A percentile compares a stretch with the other conserved stretches of the same genome.
These are phyloP conservation scores for Oxyura jamaicensis DNA, from an alignment of 2,113 vertebrate genomes.

Conservation along the genomic window DNA sequence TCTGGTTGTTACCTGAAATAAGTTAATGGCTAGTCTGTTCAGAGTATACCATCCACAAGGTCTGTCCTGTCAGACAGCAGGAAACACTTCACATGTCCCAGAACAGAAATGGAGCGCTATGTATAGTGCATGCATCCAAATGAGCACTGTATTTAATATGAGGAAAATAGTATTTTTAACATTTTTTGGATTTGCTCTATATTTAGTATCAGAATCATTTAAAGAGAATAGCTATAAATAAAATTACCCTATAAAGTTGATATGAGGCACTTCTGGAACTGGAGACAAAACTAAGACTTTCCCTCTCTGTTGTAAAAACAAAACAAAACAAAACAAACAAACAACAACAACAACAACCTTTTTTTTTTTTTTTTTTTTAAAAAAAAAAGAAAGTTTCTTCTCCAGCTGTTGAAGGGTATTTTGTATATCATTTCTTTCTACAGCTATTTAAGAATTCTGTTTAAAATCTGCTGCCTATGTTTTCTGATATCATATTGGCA, in stretches of 20 bases:
- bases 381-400: background rate
- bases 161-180: background rate
- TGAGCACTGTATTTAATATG: background rate
- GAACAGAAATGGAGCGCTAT: background rate
- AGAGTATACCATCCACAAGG: background rate
- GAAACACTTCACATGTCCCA: background rate
- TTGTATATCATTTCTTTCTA: background rate
- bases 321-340: too few relatives aligned
- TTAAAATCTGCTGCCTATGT: background rate
- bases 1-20: background rate
- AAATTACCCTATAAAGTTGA: background rate
- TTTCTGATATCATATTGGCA: background rate
- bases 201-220: background rate
- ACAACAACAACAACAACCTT: background rate
- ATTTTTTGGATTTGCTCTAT: background rate
- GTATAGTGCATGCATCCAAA: background rate
- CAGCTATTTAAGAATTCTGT: background rate
- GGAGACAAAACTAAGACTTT: background rate
- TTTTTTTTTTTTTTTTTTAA: too few relatives aligned
- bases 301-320: background rate
- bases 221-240: background rate
- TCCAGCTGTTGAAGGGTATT: background rate
- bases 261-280: background rate
- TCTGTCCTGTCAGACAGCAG: accelerated
- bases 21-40: background rate